Evolutionary conservation across 2,888 invertebrate genomes (phyloP).

Genomic region (Ornithoptera priamus): DNA sequence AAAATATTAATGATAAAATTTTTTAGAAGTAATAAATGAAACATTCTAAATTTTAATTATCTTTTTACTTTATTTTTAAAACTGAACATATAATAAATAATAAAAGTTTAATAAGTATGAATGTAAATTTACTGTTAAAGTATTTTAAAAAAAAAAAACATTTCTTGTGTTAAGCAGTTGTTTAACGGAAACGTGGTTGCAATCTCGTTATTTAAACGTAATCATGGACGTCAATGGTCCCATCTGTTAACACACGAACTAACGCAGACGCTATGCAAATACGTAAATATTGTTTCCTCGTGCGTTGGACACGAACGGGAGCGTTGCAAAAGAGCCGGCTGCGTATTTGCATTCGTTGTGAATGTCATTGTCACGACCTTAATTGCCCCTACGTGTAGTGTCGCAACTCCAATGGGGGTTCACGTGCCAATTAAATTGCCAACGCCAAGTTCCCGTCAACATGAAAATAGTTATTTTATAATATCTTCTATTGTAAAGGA

Average conservation of each 20-base stretch:
- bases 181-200: background rate
- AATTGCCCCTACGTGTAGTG: slow-evolving; percentile 57
- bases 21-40: no score
- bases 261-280: slow-evolving; percentile 23
- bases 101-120: no score
- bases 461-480: no score
- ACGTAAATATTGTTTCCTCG: slow-evolving; percentile 14
- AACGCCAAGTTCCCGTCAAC: background rate
- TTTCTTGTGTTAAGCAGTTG: background rate
- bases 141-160: background rate
- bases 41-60: no score
- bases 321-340: slow-evolving; percentile 22
- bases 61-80: no score
- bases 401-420: slow-evolving; percentile 27
- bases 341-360: slow-evolving; percentile 71
- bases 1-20: no score
- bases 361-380: slow-evolving; percentile 75
- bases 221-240: background rate
- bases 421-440: slow-evolving; percentile 13
- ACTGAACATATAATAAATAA: no score
- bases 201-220: background rate
- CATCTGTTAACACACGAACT: slow-evolving; percentile 6
- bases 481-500: no score
- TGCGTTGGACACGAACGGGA: slow-evolving; percentile 21
- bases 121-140: background rate